phyloP scores from a whole-genome alignment of 2,113 vertebrate species.

The Cololabis saira region DNA sequence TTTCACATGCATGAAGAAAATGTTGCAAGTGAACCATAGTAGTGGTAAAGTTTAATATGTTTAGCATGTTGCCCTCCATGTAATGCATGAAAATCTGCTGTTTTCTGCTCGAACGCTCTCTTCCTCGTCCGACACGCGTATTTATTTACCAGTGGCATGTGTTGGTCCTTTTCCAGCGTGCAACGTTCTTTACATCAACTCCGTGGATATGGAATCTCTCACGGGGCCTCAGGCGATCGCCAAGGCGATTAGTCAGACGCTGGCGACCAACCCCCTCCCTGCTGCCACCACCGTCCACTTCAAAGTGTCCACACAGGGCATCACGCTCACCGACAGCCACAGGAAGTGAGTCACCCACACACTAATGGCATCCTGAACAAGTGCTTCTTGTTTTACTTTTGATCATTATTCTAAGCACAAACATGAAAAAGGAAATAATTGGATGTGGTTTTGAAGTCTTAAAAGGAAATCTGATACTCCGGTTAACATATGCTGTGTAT shows the following conservation, averaged over 20 bases:
- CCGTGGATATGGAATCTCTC: constrained; percentile 97
- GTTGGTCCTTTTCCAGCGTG: constrained; percentile 83
- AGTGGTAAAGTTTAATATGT: too few species aligned
- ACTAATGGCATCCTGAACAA: too few species aligned
- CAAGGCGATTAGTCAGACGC: constrained; percentile 90
- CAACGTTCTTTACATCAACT: constrained; percentile 95
- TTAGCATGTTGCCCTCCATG: too few species aligned
- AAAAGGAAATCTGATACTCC: too few species aligned
- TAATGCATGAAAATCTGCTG: too few species aligned
- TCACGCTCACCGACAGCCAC: constrained; percentile 97
- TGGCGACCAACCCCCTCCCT: constrained; percentile 85
- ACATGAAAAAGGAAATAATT: too few species aligned
- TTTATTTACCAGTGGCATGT: not conserved
- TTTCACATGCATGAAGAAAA: not conserved
- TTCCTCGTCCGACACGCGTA: accelerated
- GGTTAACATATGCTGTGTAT: too few species aligned
- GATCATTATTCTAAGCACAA: too few species aligned
- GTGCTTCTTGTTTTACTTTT: not conserved
- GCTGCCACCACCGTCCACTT: constrained; percentile 92
- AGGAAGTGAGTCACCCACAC: constrained; percentile 88
- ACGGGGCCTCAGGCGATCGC: constrained; percentile 95
- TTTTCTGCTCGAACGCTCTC: too few species aligned
- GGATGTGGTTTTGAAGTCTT: too few species aligned
- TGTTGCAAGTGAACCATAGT: not conserved
- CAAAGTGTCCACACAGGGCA: constrained; percentile 94